Base-by-base conservation (phyloP, 2,797 vertebrate species). In the Atherinosoma microstoma region DNA sequence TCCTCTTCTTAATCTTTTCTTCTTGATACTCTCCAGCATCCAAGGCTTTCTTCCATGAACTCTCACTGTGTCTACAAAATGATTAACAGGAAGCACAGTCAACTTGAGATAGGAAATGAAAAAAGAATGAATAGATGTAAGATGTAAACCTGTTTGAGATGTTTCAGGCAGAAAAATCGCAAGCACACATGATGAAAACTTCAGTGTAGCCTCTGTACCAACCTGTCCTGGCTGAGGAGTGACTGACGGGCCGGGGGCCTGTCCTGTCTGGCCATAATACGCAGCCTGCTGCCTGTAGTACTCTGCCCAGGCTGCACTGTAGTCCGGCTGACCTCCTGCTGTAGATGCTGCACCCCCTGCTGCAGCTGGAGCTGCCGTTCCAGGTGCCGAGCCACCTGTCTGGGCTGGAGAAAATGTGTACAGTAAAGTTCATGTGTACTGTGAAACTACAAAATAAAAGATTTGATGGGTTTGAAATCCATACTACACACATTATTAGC, bases 241-340 rank as follows among this genome's bases (percentile, higher is more conserved):
- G 22, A 84, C 80, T 3, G 90, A 84, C 77, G 92, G 92, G 15
- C 82, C 82, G 0, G 92, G 83, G n/a, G 84, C 72, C 81, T 92
- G 66, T 67, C 89, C 83, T 0, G 89, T 79, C 71, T 90, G 92
- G 40, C 92, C 91, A 0, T 94, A 93, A 79, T 93, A 94, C 0
- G 90, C 91, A 1, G 92, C 91, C 84, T 94, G 93, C 78, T 97
- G 96, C 88, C 96, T 92, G 93, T 97, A 97, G 79, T 97, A 97
- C 86, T 97, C 96, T 0, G 96, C 96, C 96, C 96, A 97, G 61
- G 96, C 96, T 0, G 96, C 96, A 0, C 95, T 97, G 88, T 97
- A 97, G 81, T 97, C 96, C 0, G 95, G 94, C 86, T 96, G 92
- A 32, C 89, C 88, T 0, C 88, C 90, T 0, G 86, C 49, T 0